A percentile compares a stretch with the other conserved stretches of the same genome.
Conservation (phyloP, 2,888 invertebrate species). For the Argyra leucocephala region DNA sequence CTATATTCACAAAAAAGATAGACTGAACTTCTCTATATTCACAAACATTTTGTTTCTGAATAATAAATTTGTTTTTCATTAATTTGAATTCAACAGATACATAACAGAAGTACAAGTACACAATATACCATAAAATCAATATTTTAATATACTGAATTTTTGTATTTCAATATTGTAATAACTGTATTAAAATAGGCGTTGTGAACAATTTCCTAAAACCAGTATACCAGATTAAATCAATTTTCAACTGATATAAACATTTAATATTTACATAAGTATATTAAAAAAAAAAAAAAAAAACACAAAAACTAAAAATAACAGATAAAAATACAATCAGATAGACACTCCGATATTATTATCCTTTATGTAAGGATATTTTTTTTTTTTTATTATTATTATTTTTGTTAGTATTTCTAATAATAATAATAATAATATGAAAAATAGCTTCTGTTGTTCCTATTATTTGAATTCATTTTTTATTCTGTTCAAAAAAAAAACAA, state of each 20-base stretch:
- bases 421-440: conserved; percentile 2
- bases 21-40: no score
- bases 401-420: background rate
- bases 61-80: no score
- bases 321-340: background rate
- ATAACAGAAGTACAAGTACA: no score
- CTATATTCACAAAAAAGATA: no score
- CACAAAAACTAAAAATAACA: background rate
- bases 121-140: no score
- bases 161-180: no score
- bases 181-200: no score
- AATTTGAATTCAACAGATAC: no score
- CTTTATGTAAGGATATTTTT: background rate
- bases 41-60: no score
- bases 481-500: background rate
- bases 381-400: background rate
- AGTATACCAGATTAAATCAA: no score
- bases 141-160: no score
- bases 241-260: background rate
- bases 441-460: background rate
- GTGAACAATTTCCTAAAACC: no score
- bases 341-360: conserved; percentile 3
- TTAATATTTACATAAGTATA: background rate
- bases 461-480: background rate
- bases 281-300: background rate